phyloP scores from a whole-genome alignment of 2,888 invertebrate genomes.

The Philereme vetulata region DNA sequence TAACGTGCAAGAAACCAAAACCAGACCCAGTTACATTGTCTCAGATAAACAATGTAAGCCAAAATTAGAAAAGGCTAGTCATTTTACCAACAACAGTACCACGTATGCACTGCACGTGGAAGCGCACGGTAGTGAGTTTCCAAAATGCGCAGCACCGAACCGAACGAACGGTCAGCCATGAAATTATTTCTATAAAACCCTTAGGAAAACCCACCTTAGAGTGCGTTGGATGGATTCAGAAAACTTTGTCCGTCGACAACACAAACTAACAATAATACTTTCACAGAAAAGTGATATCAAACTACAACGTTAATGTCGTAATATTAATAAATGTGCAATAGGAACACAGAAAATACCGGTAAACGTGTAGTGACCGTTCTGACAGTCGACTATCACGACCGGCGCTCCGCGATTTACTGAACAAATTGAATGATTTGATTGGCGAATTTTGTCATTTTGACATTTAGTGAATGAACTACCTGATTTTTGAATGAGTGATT shows the following conservation, averaged over 20 bases:
- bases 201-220: constrained; percentile 67
- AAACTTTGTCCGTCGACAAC: constrained; percentile 58
- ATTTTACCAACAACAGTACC: constrained; percentile 9
- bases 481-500: constrained; percentile 12
- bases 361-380: constrained; percentile 65
- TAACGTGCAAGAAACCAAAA: too few relatives aligned
- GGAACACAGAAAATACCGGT: constrained; percentile 69
- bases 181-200: constrained; percentile 50
- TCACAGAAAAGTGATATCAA: constrained; percentile 60
- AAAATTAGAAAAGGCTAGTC: too few relatives aligned
- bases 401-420: constrained; percentile 71
- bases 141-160: constrained; percentile 45
- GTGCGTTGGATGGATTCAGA: constrained; percentile 60
- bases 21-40: too few relatives aligned
- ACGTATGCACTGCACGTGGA: constrained; percentile 62
- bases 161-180: constrained; percentile 35
- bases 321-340: constrained; percentile 45
- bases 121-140: constrained; percentile 30
- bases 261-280: constrained; percentile 62
- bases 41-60: too few relatives aligned
- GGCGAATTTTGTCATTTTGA: constrained; percentile 8
- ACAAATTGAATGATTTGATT: constrained; percentile 8
- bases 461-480: constrained; percentile 6
- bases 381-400: constrained; percentile 68
- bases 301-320: constrained; percentile 50